These are phyloP conservation scores for Tyrophagus putrescentiae DNA, from an alignment of 1,140 invertebrate species.

Conservation along the genomic window DNA sequence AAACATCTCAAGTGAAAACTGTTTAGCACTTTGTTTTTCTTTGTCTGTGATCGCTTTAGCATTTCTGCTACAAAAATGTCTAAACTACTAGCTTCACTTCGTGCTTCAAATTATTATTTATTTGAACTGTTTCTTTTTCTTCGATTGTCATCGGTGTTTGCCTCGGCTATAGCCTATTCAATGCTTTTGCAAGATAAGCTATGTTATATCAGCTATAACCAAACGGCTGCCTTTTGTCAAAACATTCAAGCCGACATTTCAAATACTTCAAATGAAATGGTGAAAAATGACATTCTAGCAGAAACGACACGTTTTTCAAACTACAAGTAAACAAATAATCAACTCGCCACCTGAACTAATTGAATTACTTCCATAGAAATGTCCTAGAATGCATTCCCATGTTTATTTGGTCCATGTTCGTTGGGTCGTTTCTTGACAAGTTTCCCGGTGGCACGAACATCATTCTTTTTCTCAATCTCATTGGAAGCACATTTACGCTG, in stretches of 20 bases:
- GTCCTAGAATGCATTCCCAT: constrained; percentile 1
- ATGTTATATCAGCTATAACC: neutral
- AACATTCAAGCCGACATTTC: neutral
- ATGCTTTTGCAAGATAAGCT: constrained; percentile 6
- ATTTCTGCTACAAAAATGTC: too few species aligned
- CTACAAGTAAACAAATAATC: too few species aligned
- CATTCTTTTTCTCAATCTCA: neutral
- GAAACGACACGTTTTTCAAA: neutral
- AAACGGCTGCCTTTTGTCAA: neutral
- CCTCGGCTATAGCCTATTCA: neutral
- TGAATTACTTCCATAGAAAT: neutral
- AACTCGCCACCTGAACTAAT: too few species aligned
- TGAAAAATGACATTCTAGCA: constrained; percentile 1
- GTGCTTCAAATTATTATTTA: too few species aligned
- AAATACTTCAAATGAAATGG: neutral
- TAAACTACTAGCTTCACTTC: too few species aligned
- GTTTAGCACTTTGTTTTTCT: too few species aligned
- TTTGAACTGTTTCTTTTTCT: too few species aligned
- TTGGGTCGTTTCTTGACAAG: constrained; percentile 13
- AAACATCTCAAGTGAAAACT: too few species aligned
- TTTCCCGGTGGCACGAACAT: neutral
- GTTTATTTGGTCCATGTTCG: constrained; percentile 9
- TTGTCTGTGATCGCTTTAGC: too few species aligned
- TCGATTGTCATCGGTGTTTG: too few species aligned
- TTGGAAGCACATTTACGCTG: neutral